These are phyloP conservation scores for Patella pellucida DNA, from an alignment of 2,888 invertebrate species.

Conservation along the genomic window DNA sequence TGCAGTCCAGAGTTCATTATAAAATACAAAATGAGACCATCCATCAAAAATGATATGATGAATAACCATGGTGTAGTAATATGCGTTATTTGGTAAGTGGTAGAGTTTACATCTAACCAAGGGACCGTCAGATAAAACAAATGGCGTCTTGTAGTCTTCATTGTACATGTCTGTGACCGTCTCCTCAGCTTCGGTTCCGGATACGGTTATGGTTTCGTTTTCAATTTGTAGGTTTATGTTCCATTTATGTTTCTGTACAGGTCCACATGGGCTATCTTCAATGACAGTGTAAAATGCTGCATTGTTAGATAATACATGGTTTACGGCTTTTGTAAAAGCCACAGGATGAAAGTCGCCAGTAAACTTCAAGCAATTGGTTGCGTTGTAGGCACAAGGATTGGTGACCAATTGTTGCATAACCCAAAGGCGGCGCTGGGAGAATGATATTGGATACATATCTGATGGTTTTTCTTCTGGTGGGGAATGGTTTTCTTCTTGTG, in stretches of 20 bases:
- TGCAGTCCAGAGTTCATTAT: background rate
- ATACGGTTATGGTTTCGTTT: background rate
- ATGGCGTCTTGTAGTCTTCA: slow-evolving; percentile 19
- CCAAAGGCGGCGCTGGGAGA: background rate
- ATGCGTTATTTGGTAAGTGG: background rate
- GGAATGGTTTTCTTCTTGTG: background rate
- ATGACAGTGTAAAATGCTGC: slow-evolving; percentile 10
- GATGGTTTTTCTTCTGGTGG: too few species aligned
- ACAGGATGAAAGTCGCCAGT: slow-evolving; percentile 11
- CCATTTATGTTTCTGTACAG: slow-evolving; percentile 6
- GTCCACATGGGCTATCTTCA: background rate
- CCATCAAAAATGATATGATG: slow-evolving; percentile 8
- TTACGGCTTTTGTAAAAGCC: slow-evolving; percentile 12
- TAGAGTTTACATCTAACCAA: slow-evolving; percentile 17
- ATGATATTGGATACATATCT: background rate
- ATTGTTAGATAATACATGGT: slow-evolving; percentile 2
- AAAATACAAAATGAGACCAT: slow-evolving; percentile 1
- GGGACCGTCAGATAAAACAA: slow-evolving; percentile 18
- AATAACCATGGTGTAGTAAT: slow-evolving; percentile 3
- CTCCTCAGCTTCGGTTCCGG: background rate
- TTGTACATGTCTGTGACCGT: slow-evolving; percentile 13
- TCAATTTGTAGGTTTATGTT: background rate
- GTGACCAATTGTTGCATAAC: background rate
- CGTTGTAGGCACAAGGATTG: slow-evolving; percentile 5
- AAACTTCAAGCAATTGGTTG: background rate